Conservation (phyloP, 2,888 invertebrate genomes). For the Patella depressa region DNA sequence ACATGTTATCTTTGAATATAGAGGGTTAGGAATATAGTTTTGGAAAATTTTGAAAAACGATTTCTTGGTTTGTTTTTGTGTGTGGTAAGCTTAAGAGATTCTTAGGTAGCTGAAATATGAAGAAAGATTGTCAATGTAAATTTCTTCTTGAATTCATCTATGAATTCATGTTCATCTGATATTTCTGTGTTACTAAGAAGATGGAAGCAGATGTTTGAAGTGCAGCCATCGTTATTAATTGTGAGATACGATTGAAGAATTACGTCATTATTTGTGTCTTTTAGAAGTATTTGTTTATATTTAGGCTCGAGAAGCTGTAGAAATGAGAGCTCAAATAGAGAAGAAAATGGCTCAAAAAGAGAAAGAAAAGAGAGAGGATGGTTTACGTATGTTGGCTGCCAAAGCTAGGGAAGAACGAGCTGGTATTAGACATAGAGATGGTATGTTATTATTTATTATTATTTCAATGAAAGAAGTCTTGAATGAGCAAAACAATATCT, state of each 20-base stretch:
- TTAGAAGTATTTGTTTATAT: constrained; percentile 12
- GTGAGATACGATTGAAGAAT: too few relatives aligned
- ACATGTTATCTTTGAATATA: not conserved
- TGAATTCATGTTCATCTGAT: too few relatives aligned
- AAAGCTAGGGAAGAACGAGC: constrained; percentile 95
- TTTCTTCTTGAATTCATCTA: too few relatives aligned
- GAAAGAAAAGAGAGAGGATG: constrained; percentile 97
- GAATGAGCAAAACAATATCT: too few relatives aligned
- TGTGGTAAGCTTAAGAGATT: not conserved
- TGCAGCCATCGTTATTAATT: too few relatives aligned
- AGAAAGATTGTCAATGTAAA: too few relatives aligned
- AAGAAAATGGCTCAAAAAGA: constrained; percentile 97
- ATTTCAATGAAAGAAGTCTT: too few relatives aligned
- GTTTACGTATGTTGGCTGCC: constrained; percentile 91
- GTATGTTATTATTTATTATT: constrained; percentile 32
- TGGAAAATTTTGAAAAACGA: not conserved
- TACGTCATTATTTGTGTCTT: not conserved
- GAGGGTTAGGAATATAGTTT: too few relatives aligned
- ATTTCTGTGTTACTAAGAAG: too few relatives aligned
- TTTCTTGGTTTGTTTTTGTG: not conserved
- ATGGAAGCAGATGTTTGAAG: too few relatives aligned
- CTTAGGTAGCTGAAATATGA: too few relatives aligned
- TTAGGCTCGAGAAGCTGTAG: constrained; percentile 93
- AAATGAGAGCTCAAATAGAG: constrained; percentile 94
- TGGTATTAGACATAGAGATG: constrained; percentile 77